Conservation (phyloP, 2,797 vertebrate species). For the Calcarius lapponicus region DNA sequence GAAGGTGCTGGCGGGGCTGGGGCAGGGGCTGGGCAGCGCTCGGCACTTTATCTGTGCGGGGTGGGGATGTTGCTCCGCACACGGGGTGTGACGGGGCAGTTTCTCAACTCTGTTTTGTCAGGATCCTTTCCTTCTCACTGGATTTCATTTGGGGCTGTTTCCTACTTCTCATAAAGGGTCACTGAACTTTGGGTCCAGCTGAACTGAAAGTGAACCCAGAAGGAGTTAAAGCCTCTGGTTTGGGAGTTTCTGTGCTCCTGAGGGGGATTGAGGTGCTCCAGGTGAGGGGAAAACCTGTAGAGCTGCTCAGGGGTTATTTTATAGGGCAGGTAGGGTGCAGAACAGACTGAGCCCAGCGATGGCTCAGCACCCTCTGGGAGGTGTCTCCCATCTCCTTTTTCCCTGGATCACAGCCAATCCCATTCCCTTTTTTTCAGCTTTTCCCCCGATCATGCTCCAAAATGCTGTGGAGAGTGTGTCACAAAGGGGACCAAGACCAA, state of each 20-base stretch:
- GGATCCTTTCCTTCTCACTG: neutral
- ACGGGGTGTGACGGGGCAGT: conserved; percentile 23
- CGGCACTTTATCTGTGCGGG: conserved; percentile 29
- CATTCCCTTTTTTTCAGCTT: neutral
- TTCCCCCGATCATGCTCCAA: rapidly evolving
- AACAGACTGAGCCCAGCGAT: rapidly evolving
- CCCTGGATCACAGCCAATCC: neutral
- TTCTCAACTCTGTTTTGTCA: conserved; percentile 39
- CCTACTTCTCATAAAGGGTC: neutral
- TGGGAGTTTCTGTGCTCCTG: neutral
- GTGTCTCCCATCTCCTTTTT: neutral
- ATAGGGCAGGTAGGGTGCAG: neutral
- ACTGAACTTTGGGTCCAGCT: neutral
- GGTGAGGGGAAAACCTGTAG: too few relatives aligned
- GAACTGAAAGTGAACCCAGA: neutral
- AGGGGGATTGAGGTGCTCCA: neutral
- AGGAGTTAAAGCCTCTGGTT: neutral
- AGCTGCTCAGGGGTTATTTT: neutral
- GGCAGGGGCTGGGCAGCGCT: neutral
- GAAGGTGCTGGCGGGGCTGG: neutral
- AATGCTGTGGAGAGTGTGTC: rapidly evolving
- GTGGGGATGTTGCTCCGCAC: conserved; percentile 19
- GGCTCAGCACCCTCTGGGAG: neutral
- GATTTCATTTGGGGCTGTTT: neutral
- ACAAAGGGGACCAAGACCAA: neutral